Conservation (phyloP, 2,797 vertebrate species). For the Molossus alvarezi region DNA sequence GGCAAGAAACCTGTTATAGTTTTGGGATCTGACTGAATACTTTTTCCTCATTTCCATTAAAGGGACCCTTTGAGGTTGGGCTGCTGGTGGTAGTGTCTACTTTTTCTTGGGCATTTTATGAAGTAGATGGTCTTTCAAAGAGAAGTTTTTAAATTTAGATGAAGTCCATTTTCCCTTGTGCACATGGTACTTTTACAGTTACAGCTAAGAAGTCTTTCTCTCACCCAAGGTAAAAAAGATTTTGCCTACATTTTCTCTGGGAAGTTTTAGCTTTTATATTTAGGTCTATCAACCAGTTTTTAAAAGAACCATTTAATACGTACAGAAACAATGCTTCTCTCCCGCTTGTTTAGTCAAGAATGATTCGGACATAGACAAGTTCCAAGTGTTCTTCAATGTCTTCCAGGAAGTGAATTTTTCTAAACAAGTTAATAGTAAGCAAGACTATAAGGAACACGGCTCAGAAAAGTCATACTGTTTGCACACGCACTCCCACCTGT, state of each 20-base stretch:
- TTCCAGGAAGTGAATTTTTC: constrained; percentile 6
- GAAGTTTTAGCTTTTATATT: neutral
- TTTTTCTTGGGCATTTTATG: neutral
- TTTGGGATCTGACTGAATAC: neutral
- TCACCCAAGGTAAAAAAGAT: neutral
- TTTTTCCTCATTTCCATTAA: neutral
- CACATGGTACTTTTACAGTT: neutral
- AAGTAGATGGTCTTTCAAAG: neutral
- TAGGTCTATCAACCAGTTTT: neutral
- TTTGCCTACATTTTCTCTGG: neutral
- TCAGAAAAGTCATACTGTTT: neutral
- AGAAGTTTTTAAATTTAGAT: neutral
- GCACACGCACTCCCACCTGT: rapidly evolving
- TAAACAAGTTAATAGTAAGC: neutral
- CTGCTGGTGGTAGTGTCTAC: too few species aligned
- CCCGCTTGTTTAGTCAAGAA: neutral
- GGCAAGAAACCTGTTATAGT: neutral
- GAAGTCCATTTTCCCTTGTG: neutral
- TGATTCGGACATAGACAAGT: neutral
- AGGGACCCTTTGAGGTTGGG: neutral
- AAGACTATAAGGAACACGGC: neutral
- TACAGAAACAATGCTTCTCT: neutral
- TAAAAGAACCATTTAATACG: neutral
- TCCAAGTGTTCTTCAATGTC: neutral
- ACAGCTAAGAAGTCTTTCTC: neutral